phyloP scores from a whole-genome alignment of 2,113 vertebrate species.

The Orthochromis malagaraziensis region DNA sequence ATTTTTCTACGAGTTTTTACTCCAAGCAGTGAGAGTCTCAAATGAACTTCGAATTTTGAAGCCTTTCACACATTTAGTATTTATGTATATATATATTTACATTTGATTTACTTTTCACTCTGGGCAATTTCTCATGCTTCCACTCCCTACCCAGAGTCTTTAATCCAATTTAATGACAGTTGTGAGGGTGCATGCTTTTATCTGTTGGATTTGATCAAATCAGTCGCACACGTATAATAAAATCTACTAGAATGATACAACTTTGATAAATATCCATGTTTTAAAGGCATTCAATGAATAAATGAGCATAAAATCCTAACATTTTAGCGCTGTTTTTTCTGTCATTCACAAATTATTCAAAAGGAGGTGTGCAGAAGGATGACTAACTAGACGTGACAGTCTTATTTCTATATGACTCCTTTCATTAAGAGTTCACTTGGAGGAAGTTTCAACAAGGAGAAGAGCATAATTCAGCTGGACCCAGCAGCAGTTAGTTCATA shows the following conservation, averaged over 20 bases:
- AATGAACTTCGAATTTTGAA: neutral
- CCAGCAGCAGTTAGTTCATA: neutral
- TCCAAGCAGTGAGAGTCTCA: neutral
- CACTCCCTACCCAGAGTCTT: neutral
- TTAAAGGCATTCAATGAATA: neutral
- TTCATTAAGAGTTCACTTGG: neutral
- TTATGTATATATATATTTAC: neutral
- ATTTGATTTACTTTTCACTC: neutral
- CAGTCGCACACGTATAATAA: neutral
- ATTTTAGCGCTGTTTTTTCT: neutral
- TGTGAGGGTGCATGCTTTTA: neutral
- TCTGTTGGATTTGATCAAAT: neutral
- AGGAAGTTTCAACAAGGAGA: neutral
- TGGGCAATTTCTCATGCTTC: neutral
- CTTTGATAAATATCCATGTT: neutral
- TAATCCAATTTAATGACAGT: neutral
- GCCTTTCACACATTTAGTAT: neutral
- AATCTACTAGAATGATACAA: neutral
- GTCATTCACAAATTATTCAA: neutral
- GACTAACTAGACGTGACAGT: neutral
- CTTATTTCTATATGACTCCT: neutral
- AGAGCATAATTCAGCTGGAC: neutral
- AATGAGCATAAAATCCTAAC: neutral
- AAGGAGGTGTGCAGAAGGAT: neutral
- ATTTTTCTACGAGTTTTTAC: neutral